These are phyloP conservation scores for Halcyon chelicuti DNA, from an alignment of 2,797 vertebrate species.

Conservation along the genomic window DNA sequence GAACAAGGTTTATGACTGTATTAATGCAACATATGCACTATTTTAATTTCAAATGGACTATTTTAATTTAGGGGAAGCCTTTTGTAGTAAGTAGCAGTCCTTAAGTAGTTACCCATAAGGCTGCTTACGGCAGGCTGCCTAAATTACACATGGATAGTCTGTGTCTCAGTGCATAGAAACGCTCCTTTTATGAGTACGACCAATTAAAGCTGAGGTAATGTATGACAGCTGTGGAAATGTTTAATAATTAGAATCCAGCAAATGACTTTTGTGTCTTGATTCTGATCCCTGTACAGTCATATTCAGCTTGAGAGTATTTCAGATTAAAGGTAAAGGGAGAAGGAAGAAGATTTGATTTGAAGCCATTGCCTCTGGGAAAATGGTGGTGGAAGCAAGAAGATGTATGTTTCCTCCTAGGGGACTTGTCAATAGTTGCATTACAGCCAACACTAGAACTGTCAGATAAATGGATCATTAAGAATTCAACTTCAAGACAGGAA, in stretches of 20 bases:
- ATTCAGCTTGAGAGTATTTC: neutral
- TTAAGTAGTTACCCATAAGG: constrained; percentile 16
- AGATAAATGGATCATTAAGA: neutral
- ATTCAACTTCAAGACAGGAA: neutral
- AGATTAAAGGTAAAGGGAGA: neutral
- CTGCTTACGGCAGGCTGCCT: neutral
- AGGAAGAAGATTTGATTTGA: neutral
- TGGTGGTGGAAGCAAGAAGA: neutral
- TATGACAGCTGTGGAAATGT: constrained; percentile 30
- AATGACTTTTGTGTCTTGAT: neutral
- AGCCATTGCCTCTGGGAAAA: neutral
- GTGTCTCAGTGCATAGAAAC: neutral
- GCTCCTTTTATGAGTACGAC: constrained; percentile 2
- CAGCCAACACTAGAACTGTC: neutral
- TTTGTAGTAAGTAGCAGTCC: constrained; percentile 1
- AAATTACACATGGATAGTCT: neutral
- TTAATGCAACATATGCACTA: constrained; percentile 6
- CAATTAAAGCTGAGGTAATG: neutral
- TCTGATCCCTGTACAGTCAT: neutral
- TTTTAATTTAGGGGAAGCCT: neutral
- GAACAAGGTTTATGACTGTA: constrained; percentile 5
- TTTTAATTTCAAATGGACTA: neutral
- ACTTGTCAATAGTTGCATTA: neutral
- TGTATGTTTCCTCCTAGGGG: neutral
- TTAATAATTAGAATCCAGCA: constrained; percentile 1